Evolutionary conservation across 2,797 vertebrate species (phyloP).

Genomic region (Otolemur crassicaudatus): DNA sequence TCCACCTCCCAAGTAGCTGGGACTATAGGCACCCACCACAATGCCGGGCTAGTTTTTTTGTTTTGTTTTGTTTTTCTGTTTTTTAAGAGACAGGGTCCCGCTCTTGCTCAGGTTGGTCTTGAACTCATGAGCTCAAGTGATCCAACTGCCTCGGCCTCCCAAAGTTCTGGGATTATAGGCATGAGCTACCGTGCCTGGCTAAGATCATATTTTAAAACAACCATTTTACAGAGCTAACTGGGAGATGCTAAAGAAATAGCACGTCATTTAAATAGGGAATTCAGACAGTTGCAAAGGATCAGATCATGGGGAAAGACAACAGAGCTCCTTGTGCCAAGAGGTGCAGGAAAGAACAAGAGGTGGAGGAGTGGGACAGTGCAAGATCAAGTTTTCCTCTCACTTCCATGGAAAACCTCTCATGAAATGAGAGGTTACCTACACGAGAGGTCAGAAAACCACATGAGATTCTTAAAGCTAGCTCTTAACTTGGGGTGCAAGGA

Average conservation of each 20-base stretch:
- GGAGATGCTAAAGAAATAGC: not conserved
- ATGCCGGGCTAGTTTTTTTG: no score
- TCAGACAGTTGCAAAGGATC: slow-evolving; percentile 25
- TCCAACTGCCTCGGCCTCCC: no score
- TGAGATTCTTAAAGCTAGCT: not conserved
- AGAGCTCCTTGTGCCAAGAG: not conserved
- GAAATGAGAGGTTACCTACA: no score
- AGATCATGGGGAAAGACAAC: not conserved
- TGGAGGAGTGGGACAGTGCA: not conserved
- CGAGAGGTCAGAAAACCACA: not conserved
- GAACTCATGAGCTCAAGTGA: no score
- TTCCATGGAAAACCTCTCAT: not conserved
- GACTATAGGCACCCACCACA: no score
- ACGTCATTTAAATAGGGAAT: not conserved
- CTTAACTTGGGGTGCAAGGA: not conserved
- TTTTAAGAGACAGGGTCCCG: no score
- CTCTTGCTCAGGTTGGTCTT: no score
- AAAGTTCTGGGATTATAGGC: no score
- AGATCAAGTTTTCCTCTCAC: not conserved
- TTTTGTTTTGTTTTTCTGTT: no score
- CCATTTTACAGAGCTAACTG: not conserved
- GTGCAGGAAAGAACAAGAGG: not conserved
- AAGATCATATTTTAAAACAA: not conserved
- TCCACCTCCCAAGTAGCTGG: no score
- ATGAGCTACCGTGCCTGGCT: no score